Evolutionary conservation across 2,888 invertebrate species (phyloP).

Genomic region (Cheiracanthium punctorium): DNA sequence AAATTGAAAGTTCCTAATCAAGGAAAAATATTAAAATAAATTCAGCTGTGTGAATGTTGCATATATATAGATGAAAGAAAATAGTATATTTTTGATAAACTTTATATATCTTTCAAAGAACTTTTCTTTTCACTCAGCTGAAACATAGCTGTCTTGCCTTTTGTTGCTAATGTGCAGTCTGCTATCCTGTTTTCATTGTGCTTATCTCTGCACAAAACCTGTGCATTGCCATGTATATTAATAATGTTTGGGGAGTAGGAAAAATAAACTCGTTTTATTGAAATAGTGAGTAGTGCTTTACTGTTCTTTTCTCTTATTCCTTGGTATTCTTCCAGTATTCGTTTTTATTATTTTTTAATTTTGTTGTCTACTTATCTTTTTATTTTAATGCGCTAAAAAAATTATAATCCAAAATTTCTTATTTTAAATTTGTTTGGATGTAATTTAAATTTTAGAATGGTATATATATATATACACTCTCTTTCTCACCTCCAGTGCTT

Average conservation of each 20-base stretch:
- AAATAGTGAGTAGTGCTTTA: conserved; percentile 4
- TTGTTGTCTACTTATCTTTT: no score
- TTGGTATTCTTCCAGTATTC: no score
- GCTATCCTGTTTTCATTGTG: conserved; percentile 31
- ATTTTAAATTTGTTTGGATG: no score
- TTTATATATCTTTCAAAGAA: conserved; percentile 23
- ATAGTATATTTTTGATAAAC: conserved; percentile 43
- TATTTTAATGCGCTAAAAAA: no score
- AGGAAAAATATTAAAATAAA: background rate
- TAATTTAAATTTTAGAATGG: no score
- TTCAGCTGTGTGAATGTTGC: background rate
- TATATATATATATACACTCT: no score
- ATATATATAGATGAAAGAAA: background rate
- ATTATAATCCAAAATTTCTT: no score
- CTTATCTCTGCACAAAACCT: conserved; percentile 26
- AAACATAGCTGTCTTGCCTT: conserved; percentile 34
- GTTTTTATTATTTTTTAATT: no score
- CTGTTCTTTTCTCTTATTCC: no score
- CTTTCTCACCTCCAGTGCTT: no score
- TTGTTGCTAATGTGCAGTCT: conserved; percentile 35
- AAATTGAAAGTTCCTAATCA: conserved; percentile 22
- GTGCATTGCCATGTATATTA: conserved; percentile 41
- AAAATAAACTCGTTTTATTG: conserved; percentile 55
- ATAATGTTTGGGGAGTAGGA: conserved; percentile 36
- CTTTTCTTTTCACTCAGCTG: conserved; percentile 2